phyloP scores from a whole-genome alignment of 2,113 vertebrate genomes.

The Melanerpes aurifrons region DNA sequence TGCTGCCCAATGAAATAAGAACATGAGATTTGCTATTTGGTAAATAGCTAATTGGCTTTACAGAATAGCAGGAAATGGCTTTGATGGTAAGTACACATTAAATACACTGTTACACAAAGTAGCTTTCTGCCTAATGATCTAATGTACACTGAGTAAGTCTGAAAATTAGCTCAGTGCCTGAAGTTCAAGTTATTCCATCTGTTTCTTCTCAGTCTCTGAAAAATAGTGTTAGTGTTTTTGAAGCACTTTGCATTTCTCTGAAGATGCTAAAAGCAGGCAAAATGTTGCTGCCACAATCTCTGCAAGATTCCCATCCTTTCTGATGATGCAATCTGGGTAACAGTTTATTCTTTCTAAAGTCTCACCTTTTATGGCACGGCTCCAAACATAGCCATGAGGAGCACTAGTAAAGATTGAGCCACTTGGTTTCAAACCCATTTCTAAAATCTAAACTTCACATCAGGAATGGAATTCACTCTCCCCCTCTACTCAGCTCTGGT shows the following conservation, averaged over 20 bases:
- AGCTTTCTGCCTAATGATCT: constrained; percentile 60
- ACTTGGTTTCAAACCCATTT: background rate
- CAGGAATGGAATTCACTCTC: background rate
- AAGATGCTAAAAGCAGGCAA: background rate
- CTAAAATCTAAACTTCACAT: background rate
- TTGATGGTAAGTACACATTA: constrained; percentile 62
- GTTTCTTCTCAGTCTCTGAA: background rate
- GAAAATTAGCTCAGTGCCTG: constrained; percentile 23
- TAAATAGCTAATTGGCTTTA: constrained; percentile 65
- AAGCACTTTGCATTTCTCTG: background rate
- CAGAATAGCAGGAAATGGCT: constrained; percentile 68
- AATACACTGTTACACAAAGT: constrained; percentile 34
- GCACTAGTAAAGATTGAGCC: background rate
- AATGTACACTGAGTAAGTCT: constrained; percentile 21
- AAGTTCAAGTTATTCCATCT: constrained; percentile 22
- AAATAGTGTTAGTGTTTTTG: background rate
- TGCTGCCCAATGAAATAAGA: background rate
- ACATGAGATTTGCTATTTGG: constrained; percentile 30
- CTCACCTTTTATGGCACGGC: background rate
- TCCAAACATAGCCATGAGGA: background rate
- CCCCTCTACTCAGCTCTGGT: too few relatives aligned
- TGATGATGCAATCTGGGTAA: background rate
- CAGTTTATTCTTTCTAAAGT: background rate
- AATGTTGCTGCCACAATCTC: background rate
- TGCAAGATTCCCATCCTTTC: background rate